Evolutionary conservation across 35 echinoderm and acorn worm species (phyloP).

Genomic region (Heliocidaris tuberculata): DNA sequence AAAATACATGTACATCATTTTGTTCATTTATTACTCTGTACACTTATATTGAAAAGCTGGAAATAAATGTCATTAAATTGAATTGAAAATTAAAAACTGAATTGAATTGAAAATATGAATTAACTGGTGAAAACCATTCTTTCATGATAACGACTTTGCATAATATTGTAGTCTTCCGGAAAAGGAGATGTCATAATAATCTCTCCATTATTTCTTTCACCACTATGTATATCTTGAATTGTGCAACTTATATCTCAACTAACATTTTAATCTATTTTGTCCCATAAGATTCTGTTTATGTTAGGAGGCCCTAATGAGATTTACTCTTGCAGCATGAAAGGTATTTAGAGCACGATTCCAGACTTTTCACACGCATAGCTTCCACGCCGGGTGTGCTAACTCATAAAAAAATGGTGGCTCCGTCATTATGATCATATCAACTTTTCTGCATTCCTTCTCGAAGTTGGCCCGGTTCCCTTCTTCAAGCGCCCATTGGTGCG

Average conservation of each 20-base stretch:
- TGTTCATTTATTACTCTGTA: too few relatives aligned
- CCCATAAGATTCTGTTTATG: neutral
- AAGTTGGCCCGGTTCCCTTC: neutral
- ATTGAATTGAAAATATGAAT: too few relatives aligned
- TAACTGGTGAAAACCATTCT: too few relatives aligned
- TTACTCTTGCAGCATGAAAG: neutral
- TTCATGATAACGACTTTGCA: too few relatives aligned
- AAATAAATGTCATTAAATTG: too few relatives aligned
- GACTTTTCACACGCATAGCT: neutral
- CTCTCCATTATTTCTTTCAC: neutral
- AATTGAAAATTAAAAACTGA: too few relatives aligned
- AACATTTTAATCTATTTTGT: neutral
- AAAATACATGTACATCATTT: too few relatives aligned
- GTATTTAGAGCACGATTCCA: conserved; percentile 16
- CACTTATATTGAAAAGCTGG: too few relatives aligned
- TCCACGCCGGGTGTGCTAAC: neutral
- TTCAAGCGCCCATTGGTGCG: neutral
- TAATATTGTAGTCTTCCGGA: too few relatives aligned
- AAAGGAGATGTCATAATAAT: neutral
- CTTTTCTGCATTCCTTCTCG: neutral
- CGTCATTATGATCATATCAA: conserved; percentile 8
- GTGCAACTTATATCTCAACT: neutral
- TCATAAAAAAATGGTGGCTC: neutral
- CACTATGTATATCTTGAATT: neutral
- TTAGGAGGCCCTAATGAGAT: neutral